These are phyloP conservation scores for Prionace glauca DNA, from an alignment of 2,797 vertebrate genomes.

Conservation along the genomic window DNA sequence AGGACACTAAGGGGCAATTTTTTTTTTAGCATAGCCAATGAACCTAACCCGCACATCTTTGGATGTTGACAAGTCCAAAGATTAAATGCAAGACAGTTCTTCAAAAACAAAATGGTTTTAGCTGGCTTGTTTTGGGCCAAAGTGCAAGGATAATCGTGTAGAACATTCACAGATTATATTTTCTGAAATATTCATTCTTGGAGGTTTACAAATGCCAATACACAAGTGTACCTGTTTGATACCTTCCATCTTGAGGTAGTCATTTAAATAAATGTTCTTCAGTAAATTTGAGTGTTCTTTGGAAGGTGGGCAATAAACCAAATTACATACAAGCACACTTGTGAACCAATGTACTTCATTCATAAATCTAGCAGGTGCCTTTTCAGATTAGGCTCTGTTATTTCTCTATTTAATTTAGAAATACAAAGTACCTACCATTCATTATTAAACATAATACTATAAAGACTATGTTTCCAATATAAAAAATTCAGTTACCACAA, in stretches of 20 bases:
- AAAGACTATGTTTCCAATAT: not conserved
- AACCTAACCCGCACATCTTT: no score
- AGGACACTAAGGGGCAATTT: no score
- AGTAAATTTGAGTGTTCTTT: not conserved
- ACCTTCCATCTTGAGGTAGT: not conserved
- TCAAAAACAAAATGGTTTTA: not conserved
- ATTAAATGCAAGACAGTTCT: not conserved
- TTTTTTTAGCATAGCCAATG: no score
- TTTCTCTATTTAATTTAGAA: not conserved
- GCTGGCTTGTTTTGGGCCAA: not conserved
- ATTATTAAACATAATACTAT: not conserved
- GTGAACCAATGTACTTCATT: not conserved
- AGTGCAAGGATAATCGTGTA: not conserved
- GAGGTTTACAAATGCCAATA: not conserved
- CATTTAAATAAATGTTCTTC: not conserved
- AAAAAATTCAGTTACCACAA: conserved; percentile 57
- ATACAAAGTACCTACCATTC: not conserved
- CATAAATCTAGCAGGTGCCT: not conserved
- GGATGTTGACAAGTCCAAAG: not conserved
- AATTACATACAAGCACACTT: not conserved
- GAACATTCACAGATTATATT: not conserved
- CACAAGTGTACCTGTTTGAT: not conserved
- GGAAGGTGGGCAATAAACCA: not conserved
- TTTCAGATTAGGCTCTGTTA: not conserved
- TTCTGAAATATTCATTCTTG: not conserved